Percentiles rank a stretch among this genome's conserved stretches.
Evolutionary conservation across 2,888 invertebrate species (phyloP).

Genomic region (Cantharis rustica): DNA sequence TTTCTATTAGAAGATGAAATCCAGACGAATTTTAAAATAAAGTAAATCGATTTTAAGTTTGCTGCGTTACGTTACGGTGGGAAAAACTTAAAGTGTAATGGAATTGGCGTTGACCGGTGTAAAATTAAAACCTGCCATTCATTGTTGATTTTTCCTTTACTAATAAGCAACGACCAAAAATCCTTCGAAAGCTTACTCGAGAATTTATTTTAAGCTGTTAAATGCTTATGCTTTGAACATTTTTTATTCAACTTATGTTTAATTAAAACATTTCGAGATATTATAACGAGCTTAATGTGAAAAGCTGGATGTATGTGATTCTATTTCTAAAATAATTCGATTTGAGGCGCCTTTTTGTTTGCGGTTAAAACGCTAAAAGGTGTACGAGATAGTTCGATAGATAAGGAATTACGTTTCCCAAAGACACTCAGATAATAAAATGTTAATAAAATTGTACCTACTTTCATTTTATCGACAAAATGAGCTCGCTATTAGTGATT

Average conservation of each 20-base stretch:
- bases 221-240: background rate
- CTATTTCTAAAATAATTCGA: background rate
- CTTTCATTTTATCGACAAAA: background rate
- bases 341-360: background rate
- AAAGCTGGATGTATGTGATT: background rate
- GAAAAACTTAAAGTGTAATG: no score
- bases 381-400: background rate
- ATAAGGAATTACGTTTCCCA: background rate
- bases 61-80: background rate
- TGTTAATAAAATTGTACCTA: background rate
- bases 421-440: background rate
- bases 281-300: background rate
- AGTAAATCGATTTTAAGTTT: background rate
- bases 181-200: background rate
- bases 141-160: background rate
- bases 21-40: background rate
- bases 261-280: background rate
- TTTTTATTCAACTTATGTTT: background rate
- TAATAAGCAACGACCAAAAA: background rate
- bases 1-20: background rate
- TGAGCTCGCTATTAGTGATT: background rate
- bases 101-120: background rate
- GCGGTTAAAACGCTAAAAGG: background rate
- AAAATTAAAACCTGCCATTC: background rate
- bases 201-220: background rate